A percentile compares a stretch with the other conserved stretches of the same genome.
Conservation (phyloP, 2,888 invertebrate genomes). For the Acronicta alni region DNA sequence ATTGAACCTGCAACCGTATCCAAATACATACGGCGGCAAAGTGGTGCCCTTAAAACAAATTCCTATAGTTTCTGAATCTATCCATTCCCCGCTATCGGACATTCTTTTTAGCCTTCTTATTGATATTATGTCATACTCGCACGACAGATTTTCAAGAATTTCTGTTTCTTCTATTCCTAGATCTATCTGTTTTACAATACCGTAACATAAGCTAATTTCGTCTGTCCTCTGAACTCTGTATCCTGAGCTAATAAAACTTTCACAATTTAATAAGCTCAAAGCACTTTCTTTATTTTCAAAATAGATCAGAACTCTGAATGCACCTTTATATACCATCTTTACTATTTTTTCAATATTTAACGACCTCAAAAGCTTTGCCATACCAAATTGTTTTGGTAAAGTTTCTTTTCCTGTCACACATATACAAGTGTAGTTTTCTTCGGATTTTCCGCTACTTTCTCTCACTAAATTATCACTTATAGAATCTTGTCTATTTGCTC, state of each 20-base stretch:
- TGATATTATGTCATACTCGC: slow-evolving; percentile 6
- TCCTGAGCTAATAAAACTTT: too few species aligned
- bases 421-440: neutral
- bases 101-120: slow-evolving; percentile 8
- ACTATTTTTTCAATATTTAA: neutral
- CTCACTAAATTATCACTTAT: neutral
- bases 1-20: slow-evolving; percentile 19
- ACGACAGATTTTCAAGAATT: slow-evolving; percentile 4
- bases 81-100: slow-evolving; percentile 9
- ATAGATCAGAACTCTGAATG: slow-evolving; percentile 1
- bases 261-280: slow-evolving; percentile 4
- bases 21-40: too few species aligned
- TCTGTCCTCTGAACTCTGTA: neutral
- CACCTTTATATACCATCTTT: slow-evolving; percentile 9
- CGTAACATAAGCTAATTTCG: slow-evolving; percentile 13
- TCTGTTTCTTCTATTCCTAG: slow-evolving; percentile 15
- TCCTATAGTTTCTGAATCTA: too few species aligned
- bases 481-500: slow-evolving; percentile 5
- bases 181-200: slow-evolving; percentile 8
- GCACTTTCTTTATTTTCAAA: slow-evolving; percentile 14
- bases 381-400: slow-evolving; percentile 9
- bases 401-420: slow-evolving; percentile 9
- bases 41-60: too few species aligned
- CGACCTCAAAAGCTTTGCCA: too few species aligned
- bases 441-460: neutral